These are phyloP conservation scores for Apis laboriosa DNA, from an alignment of 1,140 invertebrate genomes.

Conservation along the genomic window DNA sequence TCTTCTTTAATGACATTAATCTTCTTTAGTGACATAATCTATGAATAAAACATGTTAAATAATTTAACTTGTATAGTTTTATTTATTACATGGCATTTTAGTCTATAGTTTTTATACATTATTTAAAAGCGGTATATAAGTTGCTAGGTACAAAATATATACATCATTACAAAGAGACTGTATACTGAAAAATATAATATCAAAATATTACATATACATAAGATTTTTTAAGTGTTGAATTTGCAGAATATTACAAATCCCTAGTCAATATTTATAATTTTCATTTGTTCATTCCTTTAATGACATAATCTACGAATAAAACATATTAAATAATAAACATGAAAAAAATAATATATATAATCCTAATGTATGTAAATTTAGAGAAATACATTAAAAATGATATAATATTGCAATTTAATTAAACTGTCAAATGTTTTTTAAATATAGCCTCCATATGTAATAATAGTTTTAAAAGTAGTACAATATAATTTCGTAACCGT, in stretches of 20 bases:
- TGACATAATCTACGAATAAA: background rate
- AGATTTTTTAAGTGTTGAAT: background rate
- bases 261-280: background rate
- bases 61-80: conserved; percentile 18
- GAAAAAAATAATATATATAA: background rate
- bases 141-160: conserved; percentile 71
- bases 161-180: conserved; percentile 22
- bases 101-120: conserved; percentile 47
- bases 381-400: background rate
- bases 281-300: background rate
- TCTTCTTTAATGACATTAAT: no score
- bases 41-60: no score
- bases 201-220: background rate
- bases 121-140: conserved; percentile 47
- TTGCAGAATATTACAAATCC: conserved; percentile 11
- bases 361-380: background rate
- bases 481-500: conserved; percentile 41
- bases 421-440: conserved; percentile 23
- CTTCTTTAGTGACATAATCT: no score
- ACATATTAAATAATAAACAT: background rate
- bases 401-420: conserved; percentile 14
- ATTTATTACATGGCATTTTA: conserved; percentile 61
- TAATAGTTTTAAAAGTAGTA: conserved; percentile 6
- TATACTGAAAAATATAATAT: conserved; percentile 31
- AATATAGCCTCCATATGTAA: conserved; percentile 25